phyloP scores from a whole-genome alignment of 2,888 invertebrate genomes.

The Acanthoscelides obtectus region DNA sequence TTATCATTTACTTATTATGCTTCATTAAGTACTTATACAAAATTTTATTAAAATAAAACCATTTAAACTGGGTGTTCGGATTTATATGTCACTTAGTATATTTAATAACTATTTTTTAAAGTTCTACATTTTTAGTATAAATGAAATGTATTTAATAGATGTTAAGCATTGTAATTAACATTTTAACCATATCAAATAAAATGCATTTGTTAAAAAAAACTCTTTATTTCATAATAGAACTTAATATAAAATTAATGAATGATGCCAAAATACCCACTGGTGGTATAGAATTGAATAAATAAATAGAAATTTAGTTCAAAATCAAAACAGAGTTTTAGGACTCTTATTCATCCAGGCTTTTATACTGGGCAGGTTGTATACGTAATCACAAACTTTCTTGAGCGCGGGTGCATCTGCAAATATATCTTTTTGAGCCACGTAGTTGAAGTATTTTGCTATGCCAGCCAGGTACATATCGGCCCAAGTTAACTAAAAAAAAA shows the following conservation, averaged over 20 bases:
- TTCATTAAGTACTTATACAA: too few species aligned
- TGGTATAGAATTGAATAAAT: too few species aligned
- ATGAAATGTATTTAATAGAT: neutral
- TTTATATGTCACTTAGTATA: too few species aligned
- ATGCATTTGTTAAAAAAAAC: neutral
- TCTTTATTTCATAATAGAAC: too few species aligned
- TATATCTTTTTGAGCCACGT: conserved; percentile 15
- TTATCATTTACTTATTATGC: too few species aligned
- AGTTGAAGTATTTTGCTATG: conserved; percentile 54
- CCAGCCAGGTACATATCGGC: conserved; percentile 59
- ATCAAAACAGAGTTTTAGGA: conserved; percentile 9
- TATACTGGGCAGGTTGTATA: conserved; percentile 19
- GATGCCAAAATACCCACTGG: too few species aligned
- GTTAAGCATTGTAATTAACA: neutral
- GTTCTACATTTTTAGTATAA: neutral
- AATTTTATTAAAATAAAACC: too few species aligned
- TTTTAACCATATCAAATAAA: neutral
- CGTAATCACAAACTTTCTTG: conserved; percentile 13
- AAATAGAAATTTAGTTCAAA: too few species aligned
- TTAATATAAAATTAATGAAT: too few species aligned
- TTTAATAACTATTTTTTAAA: neutral
- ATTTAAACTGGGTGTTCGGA: too few species aligned
- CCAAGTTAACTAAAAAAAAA: conserved; percentile 50
- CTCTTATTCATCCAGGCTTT: conserved; percentile 22
- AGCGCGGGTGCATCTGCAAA: conserved; percentile 19